phyloP scores from a whole-genome alignment of 2,888 invertebrate genomes.

The Steinernema carpocapsae region DNA sequence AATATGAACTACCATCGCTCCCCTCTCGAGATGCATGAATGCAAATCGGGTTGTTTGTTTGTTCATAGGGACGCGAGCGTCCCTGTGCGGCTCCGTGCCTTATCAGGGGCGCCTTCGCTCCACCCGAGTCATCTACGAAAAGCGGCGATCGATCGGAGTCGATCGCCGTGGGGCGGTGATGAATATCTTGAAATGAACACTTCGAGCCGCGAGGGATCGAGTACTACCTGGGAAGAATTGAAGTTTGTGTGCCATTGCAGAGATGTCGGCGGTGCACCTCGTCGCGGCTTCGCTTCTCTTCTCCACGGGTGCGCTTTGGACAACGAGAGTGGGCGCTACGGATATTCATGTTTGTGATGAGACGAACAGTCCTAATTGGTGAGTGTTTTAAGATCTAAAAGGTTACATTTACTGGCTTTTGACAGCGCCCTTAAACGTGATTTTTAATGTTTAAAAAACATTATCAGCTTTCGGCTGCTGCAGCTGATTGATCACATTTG shows the following conservation, averaged over 20 bases:
- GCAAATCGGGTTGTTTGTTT: constrained; percentile 32
- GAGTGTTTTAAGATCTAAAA: no score
- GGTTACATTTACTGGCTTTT: no score
- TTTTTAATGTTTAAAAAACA: no score
- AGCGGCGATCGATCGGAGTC: constrained; percentile 11
- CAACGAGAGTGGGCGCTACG: background rate
- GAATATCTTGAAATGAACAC: constrained; percentile 26
- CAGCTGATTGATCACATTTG: no score
- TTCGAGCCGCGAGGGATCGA: constrained; percentile 1
- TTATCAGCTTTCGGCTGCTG: no score
- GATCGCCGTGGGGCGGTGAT: background rate
- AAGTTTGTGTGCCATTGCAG: constrained; percentile 21
- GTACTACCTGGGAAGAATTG: background rate
- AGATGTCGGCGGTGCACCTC: constrained; percentile 5
- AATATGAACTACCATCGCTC: constrained; percentile 1
- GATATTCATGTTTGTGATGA: constrained; percentile 10
- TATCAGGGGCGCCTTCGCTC: constrained; percentile 2
- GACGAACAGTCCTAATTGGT: constrained; percentile 13
- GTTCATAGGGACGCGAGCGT: constrained; percentile 3
- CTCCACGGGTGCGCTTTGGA: background rate
- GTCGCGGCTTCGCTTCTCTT: background rate
- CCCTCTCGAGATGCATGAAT: background rate
- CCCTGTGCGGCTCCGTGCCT: constrained; percentile 6
- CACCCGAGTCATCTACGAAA: constrained; percentile 7
- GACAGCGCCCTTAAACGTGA: no score